These are phyloP conservation scores for Hartigia nigra DNA, from an alignment of 2,888 invertebrate species.

Conservation along the genomic window DNA sequence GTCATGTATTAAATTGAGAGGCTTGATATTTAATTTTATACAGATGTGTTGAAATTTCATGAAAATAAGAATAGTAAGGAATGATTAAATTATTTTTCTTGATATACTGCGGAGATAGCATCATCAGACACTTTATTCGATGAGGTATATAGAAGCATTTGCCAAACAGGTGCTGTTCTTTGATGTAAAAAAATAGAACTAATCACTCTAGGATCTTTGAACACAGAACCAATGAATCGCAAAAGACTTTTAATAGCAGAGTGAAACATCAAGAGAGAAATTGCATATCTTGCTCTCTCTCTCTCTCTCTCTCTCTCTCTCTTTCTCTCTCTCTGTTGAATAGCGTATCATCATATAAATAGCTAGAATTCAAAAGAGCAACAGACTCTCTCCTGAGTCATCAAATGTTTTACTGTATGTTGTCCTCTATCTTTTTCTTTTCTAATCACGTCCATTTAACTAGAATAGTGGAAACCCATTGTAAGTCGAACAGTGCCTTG, in stretches of 20 bases:
- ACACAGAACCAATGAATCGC: not conserved
- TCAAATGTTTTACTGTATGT: not conserved
- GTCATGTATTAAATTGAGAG: not conserved
- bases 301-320: too few species aligned
- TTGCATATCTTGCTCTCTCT: not conserved
- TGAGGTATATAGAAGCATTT: not conserved
- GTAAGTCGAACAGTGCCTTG: not conserved
- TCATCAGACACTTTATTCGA: too few species aligned
- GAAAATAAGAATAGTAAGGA: not conserved
- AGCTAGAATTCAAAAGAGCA: not conserved
- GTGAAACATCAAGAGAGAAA: not conserved
- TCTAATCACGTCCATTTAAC: not conserved
- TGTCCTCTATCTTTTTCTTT: not conserved
- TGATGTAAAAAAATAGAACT: not conserved
- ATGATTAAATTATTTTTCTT: not conserved
- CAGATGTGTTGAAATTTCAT: not conserved
- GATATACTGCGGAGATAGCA: not conserved
- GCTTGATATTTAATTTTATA: not conserved
- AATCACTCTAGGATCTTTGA: not conserved
- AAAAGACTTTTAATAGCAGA: not conserved
- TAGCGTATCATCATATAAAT: not conserved
- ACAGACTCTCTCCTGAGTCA: not conserved
- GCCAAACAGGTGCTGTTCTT: slow-evolving; percentile 13
- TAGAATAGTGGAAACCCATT: not conserved
- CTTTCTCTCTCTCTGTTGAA: too few species aligned